Base-by-base conservation (phyloP, 2,888 invertebrate genomes). In the Hirtodrosophila alboralis region DNA sequence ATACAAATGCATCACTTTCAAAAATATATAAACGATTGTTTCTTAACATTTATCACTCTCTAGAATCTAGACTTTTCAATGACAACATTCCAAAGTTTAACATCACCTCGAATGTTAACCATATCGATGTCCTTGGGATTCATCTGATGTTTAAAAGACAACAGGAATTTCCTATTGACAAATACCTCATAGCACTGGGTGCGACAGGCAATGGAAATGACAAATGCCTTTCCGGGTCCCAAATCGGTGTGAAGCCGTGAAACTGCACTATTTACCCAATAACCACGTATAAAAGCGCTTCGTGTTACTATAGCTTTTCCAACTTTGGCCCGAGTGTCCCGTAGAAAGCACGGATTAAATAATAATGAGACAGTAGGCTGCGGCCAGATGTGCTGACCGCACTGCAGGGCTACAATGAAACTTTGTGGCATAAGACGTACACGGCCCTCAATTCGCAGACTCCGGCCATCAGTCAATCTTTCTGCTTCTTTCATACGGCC, bases 381-480 rank as follows among this genome's bases (percentile, higher is more conserved):
- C 6, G 95, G 95, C 93, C 94, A 95, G 64, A 94, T 91, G 67
- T 92, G 91, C 43, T 92, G 90, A 3, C 91, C 91, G 71, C 92
- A 92, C 90, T 94, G 93, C 57, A 96, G 90, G 88, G 95, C 95
- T 37, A 96, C 90, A 44, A 92, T 92, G 88, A 95, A 95, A 53
- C 94, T 93, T 86, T 94, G 93, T 5, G 95, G 94, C 64, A 95
- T 90, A 10, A 94, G 91, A 74, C 95, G 94, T 28, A 95, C 92
- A 85, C 93, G 93, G 68, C 91, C 93, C 65, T 90, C 90, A 34
- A 94, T 91, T 58, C 92, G 91, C 33, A 94, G 75, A 33, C 91
- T 90, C 69, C 91, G 90, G 5, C 92, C 93, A 30, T 81, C 66
- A 12, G 85, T 78, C 48, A 93, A 90, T 10, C 90, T 41, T 14